phyloP scores from a whole-genome alignment of 1,140 invertebrate species.

The Sitobion miscanthi region DNA sequence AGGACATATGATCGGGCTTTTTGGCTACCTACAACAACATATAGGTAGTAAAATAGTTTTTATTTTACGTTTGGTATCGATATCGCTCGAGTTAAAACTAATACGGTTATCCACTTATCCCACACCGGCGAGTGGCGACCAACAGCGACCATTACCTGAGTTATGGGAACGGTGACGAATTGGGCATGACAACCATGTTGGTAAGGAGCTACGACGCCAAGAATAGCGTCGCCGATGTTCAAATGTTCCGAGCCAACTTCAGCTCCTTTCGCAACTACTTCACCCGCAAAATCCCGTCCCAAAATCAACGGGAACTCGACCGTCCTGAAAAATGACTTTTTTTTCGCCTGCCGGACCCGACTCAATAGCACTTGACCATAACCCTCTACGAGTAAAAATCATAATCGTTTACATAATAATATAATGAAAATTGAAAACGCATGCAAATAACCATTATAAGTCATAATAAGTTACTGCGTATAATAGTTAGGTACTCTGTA shows the following conservation, averaged over 20 bases:
- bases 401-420: neutral
- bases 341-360: constrained; percentile 66
- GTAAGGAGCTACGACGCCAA: constrained; percentile 77
- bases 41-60: neutral
- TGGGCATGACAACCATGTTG: constrained; percentile 78
- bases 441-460: neutral
- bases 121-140: neutral
- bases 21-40: constrained; percentile 67
- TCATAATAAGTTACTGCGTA: neutral
- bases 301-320: constrained; percentile 82
- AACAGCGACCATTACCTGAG: constrained; percentile 66
- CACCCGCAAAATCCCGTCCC: constrained; percentile 86
- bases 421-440: neutral
- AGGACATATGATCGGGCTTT: constrained; percentile 72
- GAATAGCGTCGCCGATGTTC: constrained; percentile 79
- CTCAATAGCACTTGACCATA: constrained; percentile 78
- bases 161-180: constrained; percentile 70
- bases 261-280: constrained; percentile 76
- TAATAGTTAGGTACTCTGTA: neutral
- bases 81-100: neutral
- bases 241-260: constrained; percentile 64
- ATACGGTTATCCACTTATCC: neutral
- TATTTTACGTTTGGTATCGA: neutral
- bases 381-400: constrained; percentile 68
- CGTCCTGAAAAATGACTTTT: constrained; percentile 60